Base-by-base conservation (phyloP, 2,888 invertebrate genomes). In the Scaptomyza parva region DNA sequence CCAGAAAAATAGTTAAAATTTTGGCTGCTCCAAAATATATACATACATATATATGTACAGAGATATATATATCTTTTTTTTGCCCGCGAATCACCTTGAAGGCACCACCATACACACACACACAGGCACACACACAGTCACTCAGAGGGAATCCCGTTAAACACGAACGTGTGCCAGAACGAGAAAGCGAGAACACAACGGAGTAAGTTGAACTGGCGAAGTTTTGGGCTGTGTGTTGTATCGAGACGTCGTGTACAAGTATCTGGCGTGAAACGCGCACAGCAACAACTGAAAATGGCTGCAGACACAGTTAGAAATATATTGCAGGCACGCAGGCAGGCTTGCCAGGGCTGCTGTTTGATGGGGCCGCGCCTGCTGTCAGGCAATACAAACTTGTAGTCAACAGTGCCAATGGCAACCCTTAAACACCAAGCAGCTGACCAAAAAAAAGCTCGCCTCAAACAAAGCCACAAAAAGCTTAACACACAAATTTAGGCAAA, bases 241-340 rank as follows among this genome's bases (percentile, higher is more conserved):
- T 22, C 37, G 30, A 37, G 40, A 18, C 45, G 28, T n/a, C 9
- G 14, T 14, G 33, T 35, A 35, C 26, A 18, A 44, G 33, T 37
- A 47, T 64, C 45, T 35, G 51, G 72, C 67, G 63, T 79, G 65
- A 62, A 70, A 70, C 67, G 78, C 70, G 66, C 71, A 58, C 80
- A 85, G 65, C 78, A 78, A 81, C 82, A 85, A 75, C 76, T 67
- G 71, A 63, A 67, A 60, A 48, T 45, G 40, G 20, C 50, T 44
- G 55, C 41, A 43, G 58, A 70, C 37, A 70, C 37, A 53, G 26
- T 60, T 57, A 9, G 57, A 54, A 48, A 37, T 24, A 37, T 24
- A 47, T 53, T 18, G 48, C 28, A 28, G 28, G 28, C 24, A 7
- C 7, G 6, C 26, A 26, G 45, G 2, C 30, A 33, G 69, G 55